Evolutionary conservation across 2,888 invertebrate species (phyloP).

Genomic region (Oscheius myriophilus): DNA sequence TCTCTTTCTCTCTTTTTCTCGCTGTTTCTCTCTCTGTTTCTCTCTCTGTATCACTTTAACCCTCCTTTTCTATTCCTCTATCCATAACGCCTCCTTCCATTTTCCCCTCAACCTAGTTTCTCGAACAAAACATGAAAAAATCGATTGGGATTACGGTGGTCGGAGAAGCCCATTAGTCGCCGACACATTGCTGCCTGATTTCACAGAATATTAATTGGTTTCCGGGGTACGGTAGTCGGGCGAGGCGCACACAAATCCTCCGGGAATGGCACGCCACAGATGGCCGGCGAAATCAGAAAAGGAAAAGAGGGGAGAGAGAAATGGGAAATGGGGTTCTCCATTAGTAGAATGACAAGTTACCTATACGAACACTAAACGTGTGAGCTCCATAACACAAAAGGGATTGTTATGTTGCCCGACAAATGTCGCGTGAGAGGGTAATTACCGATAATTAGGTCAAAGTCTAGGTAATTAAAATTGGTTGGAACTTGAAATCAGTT

Average conservation of each 20-base stretch:
- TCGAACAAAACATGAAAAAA: not conserved
- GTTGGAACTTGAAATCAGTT: too few species aligned
- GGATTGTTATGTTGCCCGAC: too few species aligned
- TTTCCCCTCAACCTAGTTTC: not conserved
- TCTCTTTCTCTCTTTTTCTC: conserved; percentile 21
- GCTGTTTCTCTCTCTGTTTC: conserved; percentile 21
- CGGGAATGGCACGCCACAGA: conserved; percentile 1
- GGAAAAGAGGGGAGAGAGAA: not conserved
- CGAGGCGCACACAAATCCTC: conserved; percentile 7
- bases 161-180: conserved; percentile 17
- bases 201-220: conserved; percentile 29
- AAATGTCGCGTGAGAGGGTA: too few species aligned
- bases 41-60: not conserved
- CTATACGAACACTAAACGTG: too few species aligned
- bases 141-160: conserved; percentile 5
- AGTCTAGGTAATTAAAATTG: too few species aligned
- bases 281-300: conserved; percentile 1
- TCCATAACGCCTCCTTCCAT: not conserved
- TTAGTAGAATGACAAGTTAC: too few species aligned
- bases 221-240: not conserved
- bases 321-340: not conserved
- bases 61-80: not conserved
- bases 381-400: too few species aligned
- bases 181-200: conserved; percentile 26
- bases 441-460: too few species aligned